Percentiles rank a stretch among this genome's conserved stretches.
phyloP scores from a whole-genome alignment of 2,888 invertebrate species.

The Heliconius erato region DNA sequence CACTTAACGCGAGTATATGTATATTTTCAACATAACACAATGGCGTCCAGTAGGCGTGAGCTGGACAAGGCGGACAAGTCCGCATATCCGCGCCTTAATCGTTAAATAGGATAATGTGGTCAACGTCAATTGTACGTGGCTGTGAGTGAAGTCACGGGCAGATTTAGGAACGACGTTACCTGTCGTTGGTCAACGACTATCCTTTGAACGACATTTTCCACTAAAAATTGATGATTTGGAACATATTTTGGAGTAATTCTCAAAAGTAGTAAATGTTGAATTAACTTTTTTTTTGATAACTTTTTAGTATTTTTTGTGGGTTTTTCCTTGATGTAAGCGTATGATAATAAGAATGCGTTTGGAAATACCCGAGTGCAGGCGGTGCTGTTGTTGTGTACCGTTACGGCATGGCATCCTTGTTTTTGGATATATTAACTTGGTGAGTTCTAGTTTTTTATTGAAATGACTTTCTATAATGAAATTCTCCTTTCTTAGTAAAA shows the following conservation, averaged over 20 bases:
- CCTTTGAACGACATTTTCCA: background rate
- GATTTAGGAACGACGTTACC: slow-evolving; percentile 27
- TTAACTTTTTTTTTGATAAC: background rate
- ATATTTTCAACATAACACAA: background rate
- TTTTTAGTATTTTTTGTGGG: background rate
- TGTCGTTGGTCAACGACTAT: background rate
- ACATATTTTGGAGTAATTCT: background rate
- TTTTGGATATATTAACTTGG: slow-evolving; percentile 63
- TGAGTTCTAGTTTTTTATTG: slow-evolving; percentile 50
- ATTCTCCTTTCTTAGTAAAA: background rate
- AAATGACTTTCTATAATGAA: background rate
- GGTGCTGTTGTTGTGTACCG: slow-evolving; percentile 66
- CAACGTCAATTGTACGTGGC: slow-evolving; percentile 49
- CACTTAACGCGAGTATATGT: background rate
- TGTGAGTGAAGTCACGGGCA: slow-evolving; percentile 41
- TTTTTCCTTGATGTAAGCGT: slow-evolving; percentile 13
- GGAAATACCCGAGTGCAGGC: slow-evolving; percentile 63
- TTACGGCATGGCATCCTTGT: slow-evolving; percentile 64
- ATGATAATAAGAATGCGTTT: slow-evolving; percentile 56
- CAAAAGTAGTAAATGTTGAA: background rate
- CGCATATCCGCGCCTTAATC: slow-evolving; percentile 51
- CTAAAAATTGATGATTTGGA: background rate
- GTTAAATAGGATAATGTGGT: slow-evolving; percentile 55
- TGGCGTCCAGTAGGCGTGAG: slow-evolving; percentile 26
- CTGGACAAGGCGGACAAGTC: slow-evolving; percentile 45